Conservation (phyloP, 2,113 vertebrate genomes). For the Suricata suricatta region DNA sequence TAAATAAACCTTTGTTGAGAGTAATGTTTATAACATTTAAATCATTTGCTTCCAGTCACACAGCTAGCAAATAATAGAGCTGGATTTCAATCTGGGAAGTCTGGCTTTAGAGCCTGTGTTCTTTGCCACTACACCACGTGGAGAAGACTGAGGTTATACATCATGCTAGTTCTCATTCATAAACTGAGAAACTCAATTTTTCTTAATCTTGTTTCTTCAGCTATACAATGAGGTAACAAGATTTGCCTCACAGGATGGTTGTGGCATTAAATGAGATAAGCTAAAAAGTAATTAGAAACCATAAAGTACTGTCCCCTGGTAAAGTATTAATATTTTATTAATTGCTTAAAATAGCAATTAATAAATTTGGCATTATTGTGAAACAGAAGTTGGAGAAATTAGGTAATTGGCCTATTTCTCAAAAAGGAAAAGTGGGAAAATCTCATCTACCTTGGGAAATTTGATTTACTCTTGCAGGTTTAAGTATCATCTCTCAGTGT, state of each 20-base stretch:
- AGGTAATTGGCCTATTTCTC: not conserved
- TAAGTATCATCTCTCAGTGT: not conserved
- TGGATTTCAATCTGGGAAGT: not conserved
- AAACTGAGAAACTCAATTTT: not conserved
- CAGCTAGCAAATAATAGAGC: not conserved
- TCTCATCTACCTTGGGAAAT: not conserved
- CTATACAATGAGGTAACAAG: not conserved
- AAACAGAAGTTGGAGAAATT: not conserved
- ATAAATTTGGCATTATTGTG: not conserved
- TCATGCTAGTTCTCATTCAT: not conserved
- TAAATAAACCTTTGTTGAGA: constrained; percentile 35
- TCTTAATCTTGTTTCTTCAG: not conserved
- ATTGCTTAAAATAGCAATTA: not conserved
- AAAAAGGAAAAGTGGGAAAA: not conserved
- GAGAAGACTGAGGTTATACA: not conserved
- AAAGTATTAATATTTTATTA: not conserved
- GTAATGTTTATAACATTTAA: not conserved
- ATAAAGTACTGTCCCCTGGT: not conserved
- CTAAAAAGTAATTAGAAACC: not conserved
- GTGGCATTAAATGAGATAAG: not conserved
- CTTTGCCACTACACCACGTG: not conserved
- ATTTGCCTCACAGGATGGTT: not conserved
- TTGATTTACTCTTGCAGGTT: not conserved
- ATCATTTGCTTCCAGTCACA: constrained; percentile 15
- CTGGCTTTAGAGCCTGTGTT: not conserved